phyloP scores from a whole-genome alignment of 2,113 vertebrate species.

The Nyctereutes procyonoides region DNA sequence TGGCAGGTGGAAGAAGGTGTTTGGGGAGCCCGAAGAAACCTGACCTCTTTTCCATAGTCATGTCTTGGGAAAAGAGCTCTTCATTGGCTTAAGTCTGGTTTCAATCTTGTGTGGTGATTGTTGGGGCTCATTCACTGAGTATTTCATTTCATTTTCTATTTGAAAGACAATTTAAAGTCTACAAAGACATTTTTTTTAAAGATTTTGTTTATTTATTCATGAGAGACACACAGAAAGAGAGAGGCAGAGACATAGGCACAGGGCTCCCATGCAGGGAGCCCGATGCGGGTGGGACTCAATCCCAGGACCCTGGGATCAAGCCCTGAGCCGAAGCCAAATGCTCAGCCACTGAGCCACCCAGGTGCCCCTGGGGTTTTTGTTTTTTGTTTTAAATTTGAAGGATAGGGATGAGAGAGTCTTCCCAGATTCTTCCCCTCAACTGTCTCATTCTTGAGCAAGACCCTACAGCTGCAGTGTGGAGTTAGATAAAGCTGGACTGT shows the following conservation, averaged over 20 bases:
- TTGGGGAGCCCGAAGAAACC: neutral
- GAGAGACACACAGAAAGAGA: no score
- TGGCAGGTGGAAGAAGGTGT: neutral
- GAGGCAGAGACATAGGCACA: no score
- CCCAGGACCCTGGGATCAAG: no score
- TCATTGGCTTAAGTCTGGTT: neutral
- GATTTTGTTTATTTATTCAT: no score
- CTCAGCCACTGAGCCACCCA: no score
- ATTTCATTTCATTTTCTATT: slow-evolving; percentile 32
- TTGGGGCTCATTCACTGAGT: neutral
- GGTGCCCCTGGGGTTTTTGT: no score
- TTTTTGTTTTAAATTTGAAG: neutral
- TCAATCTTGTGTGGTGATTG: neutral
- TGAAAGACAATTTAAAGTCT: slow-evolving; percentile 9
- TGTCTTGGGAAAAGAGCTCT: neutral
- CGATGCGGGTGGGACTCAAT: no score
- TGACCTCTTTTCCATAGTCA: neutral
- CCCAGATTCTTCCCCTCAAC: neutral
- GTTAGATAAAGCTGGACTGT: neutral
- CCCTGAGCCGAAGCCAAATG: no score
- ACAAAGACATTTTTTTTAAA: neutral
- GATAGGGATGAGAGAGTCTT: neutral
- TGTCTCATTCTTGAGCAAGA: neutral
- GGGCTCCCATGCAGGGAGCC: no score
- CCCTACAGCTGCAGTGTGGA: neutral